Percentiles rank a stretch among this genome's conserved stretches.
phyloP scores from a whole-genome alignment of 2,113 vertebrate genomes.

The Odocoileus hemionus region DNA sequence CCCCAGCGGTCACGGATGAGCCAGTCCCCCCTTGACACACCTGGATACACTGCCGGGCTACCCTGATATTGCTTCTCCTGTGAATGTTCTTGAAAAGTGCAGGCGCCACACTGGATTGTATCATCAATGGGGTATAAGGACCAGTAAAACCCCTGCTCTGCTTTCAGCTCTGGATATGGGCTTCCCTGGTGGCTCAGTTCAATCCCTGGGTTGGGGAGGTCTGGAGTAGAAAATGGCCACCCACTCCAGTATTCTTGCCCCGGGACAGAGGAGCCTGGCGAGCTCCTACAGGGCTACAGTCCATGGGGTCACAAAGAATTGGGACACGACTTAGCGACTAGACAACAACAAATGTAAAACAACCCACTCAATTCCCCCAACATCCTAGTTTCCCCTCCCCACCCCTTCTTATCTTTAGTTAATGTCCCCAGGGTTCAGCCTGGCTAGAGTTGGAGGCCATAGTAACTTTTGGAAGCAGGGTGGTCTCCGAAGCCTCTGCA shows the following conservation, averaged over 20 bases:
- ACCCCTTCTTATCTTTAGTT: not conserved
- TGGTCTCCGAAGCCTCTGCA: not conserved
- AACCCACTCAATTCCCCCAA: not conserved
- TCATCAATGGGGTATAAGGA: not conserved
- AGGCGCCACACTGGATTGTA: not conserved
- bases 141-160: not conserved
- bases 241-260: not conserved
- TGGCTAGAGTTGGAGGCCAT: not conserved
- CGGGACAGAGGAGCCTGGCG: not conserved
- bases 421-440: not conserved
- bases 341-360: not conserved
- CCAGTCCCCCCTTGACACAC: slow-evolving; percentile 67
- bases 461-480: not conserved
- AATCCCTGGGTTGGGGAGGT: not conserved
- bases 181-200: not conserved
- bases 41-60: not conserved
- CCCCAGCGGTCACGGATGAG: slow-evolving; percentile 78
- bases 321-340: not conserved
- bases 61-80: not conserved
- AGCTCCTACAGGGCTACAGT: not conserved
- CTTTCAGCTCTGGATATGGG: not conserved
- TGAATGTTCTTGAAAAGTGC: not conserved
- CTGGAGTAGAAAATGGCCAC: not conserved
- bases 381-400: not conserved
- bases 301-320: not conserved